Evolutionary conservation across 1,140 invertebrate species (phyloP), one percentile per base, ranked within the genome.

Genomic region (Venustaconcha ellipsiformis): DNA sequence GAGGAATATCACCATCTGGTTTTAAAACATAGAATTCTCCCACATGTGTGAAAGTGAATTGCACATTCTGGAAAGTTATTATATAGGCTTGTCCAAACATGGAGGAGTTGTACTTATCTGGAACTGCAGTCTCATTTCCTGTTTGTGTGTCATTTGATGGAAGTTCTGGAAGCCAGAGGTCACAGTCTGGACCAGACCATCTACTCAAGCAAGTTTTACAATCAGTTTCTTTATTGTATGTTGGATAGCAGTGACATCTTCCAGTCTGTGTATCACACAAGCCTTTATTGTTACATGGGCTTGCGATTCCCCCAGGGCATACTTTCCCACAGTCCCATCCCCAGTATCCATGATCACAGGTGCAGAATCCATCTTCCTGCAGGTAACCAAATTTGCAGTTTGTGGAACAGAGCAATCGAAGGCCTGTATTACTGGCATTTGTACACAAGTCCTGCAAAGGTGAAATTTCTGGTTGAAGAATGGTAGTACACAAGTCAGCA

Each of bases 341-440:
- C 78, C 79, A 80, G 72, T 68, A 82, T 20, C 81, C 81, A n/a
- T 56, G 56, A 59, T 78, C n/a, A 67, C 81, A 82, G 2, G 30
- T 55, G 67, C 81, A 82, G 15, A 70, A 65, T 12, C 56, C n/a
- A 57, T 63, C 37, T 14, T 65, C 69, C 17, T 48, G 37, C 37
- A 48, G 11, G 37, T 48, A 48, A 48, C 37, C 37, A 48, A 48
- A 48, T 48, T 48, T 48, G 37, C 37, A 48, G 37, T 48, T 6
- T 48, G 37, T 48, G 37, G 37, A 48, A 48, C 37, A 48, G 37
- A 48, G 37, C 37, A 48, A 48, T 48, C 11, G 37, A 48, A 48
- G 4, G 8, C 37, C 37, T 48, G 6, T 48, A 48, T 48, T 48
- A 48, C 56, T 75, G 56, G 71, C 63, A n/a, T 79, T 70, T 57